Percentiles rank a stretch among this genome's conserved stretches.
phyloP scores from a whole-genome alignment of 1,140 invertebrate genomes.

The Drosophila sp. region DNA sequence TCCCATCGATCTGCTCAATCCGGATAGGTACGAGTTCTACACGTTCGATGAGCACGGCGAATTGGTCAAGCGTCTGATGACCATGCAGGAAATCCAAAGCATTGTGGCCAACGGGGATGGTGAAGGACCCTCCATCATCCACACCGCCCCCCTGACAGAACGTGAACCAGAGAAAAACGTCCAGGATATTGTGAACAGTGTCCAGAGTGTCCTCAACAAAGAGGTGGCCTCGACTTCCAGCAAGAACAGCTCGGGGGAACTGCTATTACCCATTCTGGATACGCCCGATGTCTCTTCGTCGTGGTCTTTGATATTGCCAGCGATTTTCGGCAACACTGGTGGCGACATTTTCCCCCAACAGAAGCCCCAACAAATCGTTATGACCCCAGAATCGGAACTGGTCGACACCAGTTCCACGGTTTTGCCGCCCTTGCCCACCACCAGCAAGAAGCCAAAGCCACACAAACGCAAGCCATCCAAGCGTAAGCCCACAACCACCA shows the following conservation, averaged over 20 bases:
- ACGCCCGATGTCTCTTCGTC: conserved; percentile 88
- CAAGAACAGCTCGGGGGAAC: conserved; percentile 84
- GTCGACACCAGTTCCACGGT: conserved; percentile 82
- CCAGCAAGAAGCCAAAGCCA: conserved; percentile 70
- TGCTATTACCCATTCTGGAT: conserved; percentile 85
- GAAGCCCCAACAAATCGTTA: conserved; percentile 83
- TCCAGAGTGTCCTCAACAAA: conserved; percentile 91
- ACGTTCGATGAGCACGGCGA: conserved; percentile 92
- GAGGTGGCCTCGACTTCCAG: conserved; percentile 86
- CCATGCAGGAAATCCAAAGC: conserved; percentile 91
- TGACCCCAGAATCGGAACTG: conserved; percentile 85
- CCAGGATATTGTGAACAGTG: conserved; percentile 90
- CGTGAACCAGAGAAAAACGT: conserved; percentile 87
- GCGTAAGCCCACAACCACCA: conserved; percentile 52
- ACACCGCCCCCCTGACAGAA: conserved; percentile 83
- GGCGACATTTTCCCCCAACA: conserved; percentile 86
- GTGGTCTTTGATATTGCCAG: conserved; percentile 92
- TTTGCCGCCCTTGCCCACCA: conserved; percentile 40
- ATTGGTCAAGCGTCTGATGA: conserved; percentile 91
- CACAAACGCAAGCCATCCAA: conserved; percentile 67
- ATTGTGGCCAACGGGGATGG: conserved; percentile 91
- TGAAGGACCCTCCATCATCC: conserved; percentile 84
- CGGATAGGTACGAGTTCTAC: conserved; percentile 92
- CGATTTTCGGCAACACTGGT: conserved; percentile 89
- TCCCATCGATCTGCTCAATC: conserved; percentile 89